Evolutionary conservation across 2,888 invertebrate genomes (phyloP).

Genomic region (Selenia dentaria): DNA sequence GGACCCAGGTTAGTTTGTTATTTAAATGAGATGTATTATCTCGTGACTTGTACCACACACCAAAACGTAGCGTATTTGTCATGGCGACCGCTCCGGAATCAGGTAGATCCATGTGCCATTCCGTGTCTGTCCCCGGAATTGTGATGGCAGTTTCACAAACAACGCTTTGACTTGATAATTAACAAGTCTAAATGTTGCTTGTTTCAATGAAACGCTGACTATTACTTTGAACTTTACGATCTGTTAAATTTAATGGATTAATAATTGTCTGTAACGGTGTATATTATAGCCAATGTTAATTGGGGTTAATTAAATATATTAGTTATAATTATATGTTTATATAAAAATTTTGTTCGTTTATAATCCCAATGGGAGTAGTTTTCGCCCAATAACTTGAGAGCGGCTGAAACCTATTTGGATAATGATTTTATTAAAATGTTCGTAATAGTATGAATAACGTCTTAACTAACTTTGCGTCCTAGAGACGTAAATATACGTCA

Average conservation of each 20-base stretch:
- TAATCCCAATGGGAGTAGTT: too few relatives aligned
- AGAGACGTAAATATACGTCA: too few relatives aligned
- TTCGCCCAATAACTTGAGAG: too few relatives aligned
- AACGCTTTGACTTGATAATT: conserved; percentile 43
- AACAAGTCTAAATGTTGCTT: not conserved
- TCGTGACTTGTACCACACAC: conserved; percentile 3
- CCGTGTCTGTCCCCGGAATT: conserved; percentile 62
- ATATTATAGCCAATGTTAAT: not conserved
- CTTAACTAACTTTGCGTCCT: too few relatives aligned
- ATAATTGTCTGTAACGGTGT: conserved; percentile 16
- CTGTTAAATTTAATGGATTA: conserved; percentile 23
- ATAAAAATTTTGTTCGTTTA: too few relatives aligned
- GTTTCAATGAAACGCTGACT: conserved; percentile 27
- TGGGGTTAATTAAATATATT: not conserved
- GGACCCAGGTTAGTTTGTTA: too few relatives aligned
- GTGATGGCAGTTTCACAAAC: conserved; percentile 37
- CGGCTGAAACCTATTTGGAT: too few relatives aligned
- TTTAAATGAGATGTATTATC: too few relatives aligned
- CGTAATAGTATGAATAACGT: too few relatives aligned
- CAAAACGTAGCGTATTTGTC: conserved; percentile 32
- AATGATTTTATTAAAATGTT: too few relatives aligned
- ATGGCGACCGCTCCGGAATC: conserved; percentile 27
- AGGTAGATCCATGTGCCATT: conserved; percentile 48
- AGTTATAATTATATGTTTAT: too few relatives aligned
- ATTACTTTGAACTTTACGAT: conserved; percentile 27